Evolutionary conservation across 2,888 invertebrate genomes (phyloP), one percentile per base, ranked within the genome.

Genomic region (Atrina japonica): DNA sequence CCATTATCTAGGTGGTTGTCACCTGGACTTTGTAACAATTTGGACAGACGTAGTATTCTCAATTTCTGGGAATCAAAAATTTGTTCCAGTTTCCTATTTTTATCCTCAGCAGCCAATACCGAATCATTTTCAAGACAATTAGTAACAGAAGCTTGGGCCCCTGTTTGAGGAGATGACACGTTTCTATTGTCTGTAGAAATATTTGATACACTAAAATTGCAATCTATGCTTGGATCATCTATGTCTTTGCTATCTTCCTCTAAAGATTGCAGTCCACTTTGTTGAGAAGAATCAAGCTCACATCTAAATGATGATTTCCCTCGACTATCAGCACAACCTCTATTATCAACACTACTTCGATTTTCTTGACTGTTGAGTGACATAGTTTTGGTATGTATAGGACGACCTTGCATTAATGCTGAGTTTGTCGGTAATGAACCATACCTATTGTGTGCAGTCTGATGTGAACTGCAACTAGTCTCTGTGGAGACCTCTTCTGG

Each of bases 31-130:
- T 58, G 66, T 25, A 66, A 41, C n/a, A 66, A 47, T 41, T 66
- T 66, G 16, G 66, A 58, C 21, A 66, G 49, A 25, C 66, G 45
- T 9, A 66, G 18, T n/a, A 58, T 58, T 23, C 66, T 30, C 23
- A 66, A 49, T 49, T 58, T 49, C 49, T 66, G 66, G 6, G 61
- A 61, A 49, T 61, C 61, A 30, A 30, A 49, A 43, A 61, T 49
- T 49, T 61, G 61, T 29, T 61, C 61, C 21, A 61, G 11, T 61
- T 61, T 61, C 49, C 61, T 61, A n/a, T 27, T 61, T 30, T 43
- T 61, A 35, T 61, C 61, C 35, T 61, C 61, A 30, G 43, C 30
- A 30, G 27, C 61, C 23, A 61, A 27, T 16, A 61, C 61, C 16
- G 61, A 61, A 30, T 61, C 61, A 50, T 61, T 61, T 61, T 61